Base-by-base conservation (phyloP, 30 jellyfish, hydroid and myxozoan genomes). In the Sanderia malayensis region DNA sequence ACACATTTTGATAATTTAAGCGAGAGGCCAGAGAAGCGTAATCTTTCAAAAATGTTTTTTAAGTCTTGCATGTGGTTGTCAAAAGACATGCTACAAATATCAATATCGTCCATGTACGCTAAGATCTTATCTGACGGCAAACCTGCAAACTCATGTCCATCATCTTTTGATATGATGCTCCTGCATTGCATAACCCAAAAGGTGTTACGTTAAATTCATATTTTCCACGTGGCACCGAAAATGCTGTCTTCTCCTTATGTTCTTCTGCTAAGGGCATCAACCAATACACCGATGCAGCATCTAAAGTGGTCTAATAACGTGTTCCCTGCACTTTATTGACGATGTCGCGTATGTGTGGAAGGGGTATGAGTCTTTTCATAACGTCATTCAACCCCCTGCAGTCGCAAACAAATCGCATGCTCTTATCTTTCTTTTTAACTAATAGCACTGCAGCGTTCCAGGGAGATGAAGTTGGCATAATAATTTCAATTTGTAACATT, bases 401-500 rank as follows among this genome's bases (percentile, higher is more conserved):
- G 60, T 41, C 61, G 32, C 80, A 61, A 74, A 59, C 63, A 58
- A 73, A 73, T 13, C 63, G 74, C 75, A 58, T 73, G 31, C 59
- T 52, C 30, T 73, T 62, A 33, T 73, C 85, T 32, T 73, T 73
- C 70, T 73, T 73, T 33, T 73, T 73, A 27, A 73, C 85, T 18
- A 73, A 7, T 23, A 73, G 53, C 49, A 57, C 74, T 23, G 63
- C 75, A 29, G 73, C 85, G 76, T 73, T 73, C 76, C 85, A 55
- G 44, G 85, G 85, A 23, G 85, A 73, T 24, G 61, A 73, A 53
- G 85, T 52, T 53, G 85, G 85, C 53, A 61, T 28, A 53, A 73
- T 73, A 28, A 73, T 58, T 27, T 58, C 85, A 32, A 52, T 73
- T 44, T 47, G 33, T 13, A 73, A 30, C 85, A 73, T 73, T 58